Evolutionary conservation across 1,140 invertebrate species (phyloP), one percentile per base, ranked within the genome.

Genomic region (Apis cerana): DNA sequence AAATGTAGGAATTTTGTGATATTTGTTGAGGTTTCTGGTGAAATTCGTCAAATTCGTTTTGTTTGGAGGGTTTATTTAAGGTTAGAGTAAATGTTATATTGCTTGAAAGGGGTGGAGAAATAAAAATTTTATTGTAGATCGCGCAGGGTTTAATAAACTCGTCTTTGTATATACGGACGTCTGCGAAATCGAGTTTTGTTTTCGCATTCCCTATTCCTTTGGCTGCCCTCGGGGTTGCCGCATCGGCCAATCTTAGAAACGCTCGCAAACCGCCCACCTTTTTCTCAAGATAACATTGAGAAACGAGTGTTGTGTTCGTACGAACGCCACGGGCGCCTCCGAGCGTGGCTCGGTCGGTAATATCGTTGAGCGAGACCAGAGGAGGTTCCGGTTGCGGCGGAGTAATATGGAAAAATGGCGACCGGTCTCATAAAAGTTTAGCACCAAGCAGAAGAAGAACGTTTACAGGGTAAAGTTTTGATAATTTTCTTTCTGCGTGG

Each of bases 91-190:
- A 27, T 27, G 1, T 27, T 1, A 27, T 43, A 2, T 33, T 33
- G 33, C 2, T 33, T 3, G 33, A 33, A 43, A 43, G 33, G 33
- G 33, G 33, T 43, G 7, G 4, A 43, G 33, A 7, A 43, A 52
- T 13, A 11, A 13, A 27, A 52, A 13, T 52, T 13, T 13, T 11
- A 52, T 13, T 12, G 50, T 11, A 8, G 11, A 52, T 52, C 11
- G 50, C 2, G 11, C n/a, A 62, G 71, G 10, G 52, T 56, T 87
- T 85, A 82, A 87, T 85, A 87, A 88, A 88, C 83, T 75, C 71
- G 52, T 58, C 65, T 21, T 17, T 54, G 13, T 19, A 65, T 43
- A 43, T 7, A 76, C 75, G 50, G 23, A n/a, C 68, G 13, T n/a
- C 68, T 10, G 19, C 67, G 27, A n/a, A 79, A 79, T 79, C 67